Conservation (phyloP, 30 jellyfish, hydroid and myxozoan genomes). For the Rhopilema esculentum region DNA sequence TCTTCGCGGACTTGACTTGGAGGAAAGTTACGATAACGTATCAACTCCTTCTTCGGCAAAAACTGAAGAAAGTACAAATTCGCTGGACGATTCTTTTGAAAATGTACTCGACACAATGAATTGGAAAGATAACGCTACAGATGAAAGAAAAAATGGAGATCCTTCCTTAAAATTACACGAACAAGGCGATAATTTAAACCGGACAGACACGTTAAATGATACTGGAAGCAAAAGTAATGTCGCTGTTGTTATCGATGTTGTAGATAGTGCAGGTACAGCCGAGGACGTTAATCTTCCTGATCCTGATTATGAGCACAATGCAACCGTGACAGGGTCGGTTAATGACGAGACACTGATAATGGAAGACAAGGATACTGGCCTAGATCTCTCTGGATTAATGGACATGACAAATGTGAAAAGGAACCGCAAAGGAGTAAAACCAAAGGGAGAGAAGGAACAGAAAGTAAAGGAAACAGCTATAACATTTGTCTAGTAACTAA, state of each 20-base stretch:
- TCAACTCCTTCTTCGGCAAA: not conserved
- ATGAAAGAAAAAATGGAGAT: not conserved
- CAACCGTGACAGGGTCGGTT: slow-evolving; percentile 70
- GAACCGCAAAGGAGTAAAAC: slow-evolving; percentile 15
- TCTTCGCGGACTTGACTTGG: slow-evolving; percentile 70
- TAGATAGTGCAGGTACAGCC: not conserved
- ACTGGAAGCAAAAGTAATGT: not conserved
- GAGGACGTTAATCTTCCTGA: not conserved
- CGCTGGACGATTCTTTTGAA: slow-evolving; percentile 51
- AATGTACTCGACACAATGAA: slow-evolving; percentile 12
- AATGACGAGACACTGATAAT: slow-evolving; percentile 67
- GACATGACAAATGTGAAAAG: slow-evolving; percentile 42
- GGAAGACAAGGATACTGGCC: slow-evolving; percentile 70
- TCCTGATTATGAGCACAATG: slow-evolving; percentile 10
- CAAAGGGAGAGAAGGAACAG: slow-evolving; percentile 45
- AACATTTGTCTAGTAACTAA: slow-evolving; percentile 25
- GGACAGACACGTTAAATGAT: not conserved
- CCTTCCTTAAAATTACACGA: not conserved
- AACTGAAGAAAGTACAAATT: not conserved
- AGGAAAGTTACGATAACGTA: slow-evolving; percentile 29
- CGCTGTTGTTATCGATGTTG: not conserved
- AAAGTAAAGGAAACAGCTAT: slow-evolving; percentile 23
- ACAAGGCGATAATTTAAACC: not conserved
- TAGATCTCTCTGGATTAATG: slow-evolving; percentile 48
- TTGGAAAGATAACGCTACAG: not conserved